Evolutionary conservation across 2,888 invertebrate genomes (phyloP).

Genomic region (Drosophila multiciliata): DNA sequence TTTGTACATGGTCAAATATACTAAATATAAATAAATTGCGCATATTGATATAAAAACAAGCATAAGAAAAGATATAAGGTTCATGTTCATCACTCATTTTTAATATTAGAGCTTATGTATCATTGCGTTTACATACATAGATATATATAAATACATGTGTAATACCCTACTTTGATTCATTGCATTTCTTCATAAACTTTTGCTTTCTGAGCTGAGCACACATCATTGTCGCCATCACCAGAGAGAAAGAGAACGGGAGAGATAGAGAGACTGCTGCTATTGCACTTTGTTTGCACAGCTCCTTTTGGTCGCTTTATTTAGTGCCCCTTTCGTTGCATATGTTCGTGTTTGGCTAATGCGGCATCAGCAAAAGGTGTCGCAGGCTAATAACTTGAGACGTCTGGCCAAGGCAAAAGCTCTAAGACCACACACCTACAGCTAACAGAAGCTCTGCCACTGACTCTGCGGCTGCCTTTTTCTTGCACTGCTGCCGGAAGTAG

Average conservation of each 20-base stretch:
- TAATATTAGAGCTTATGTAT: not conserved
- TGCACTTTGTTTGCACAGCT: slow-evolving; percentile 45
- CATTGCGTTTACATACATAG: not conserved
- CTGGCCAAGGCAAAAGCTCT: slow-evolving; percentile 47
- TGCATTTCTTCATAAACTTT: slow-evolving; percentile 32
- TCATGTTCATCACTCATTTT: not conserved
- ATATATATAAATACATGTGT: not conserved
- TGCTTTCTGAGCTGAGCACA: slow-evolving; percentile 42
- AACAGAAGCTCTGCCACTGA: slow-evolving; percentile 6
- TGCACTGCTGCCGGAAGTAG: slow-evolving; percentile 65
- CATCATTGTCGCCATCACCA: slow-evolving; percentile 11
- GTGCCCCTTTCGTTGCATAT: slow-evolving; percentile 8
- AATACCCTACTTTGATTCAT: slow-evolving; percentile 11
- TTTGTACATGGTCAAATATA: not conserved
- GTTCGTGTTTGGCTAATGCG: slow-evolving; percentile 54
- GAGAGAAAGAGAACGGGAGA: not conserved
- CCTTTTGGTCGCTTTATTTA: slow-evolving; percentile 13
- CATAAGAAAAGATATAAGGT: not conserved
- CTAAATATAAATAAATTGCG: not conserved
- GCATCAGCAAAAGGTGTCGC: slow-evolving; percentile 69
- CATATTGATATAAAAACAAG: not conserved
- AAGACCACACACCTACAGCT: slow-evolving; percentile 31
- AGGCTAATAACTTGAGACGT: slow-evolving; percentile 69
- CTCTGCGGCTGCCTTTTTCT: slow-evolving; percentile 2
- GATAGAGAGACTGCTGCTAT: not conserved